phyloP scores from a whole-genome alignment of 2,888 invertebrate species.

The Hermaeophaga mercurialis region DNA sequence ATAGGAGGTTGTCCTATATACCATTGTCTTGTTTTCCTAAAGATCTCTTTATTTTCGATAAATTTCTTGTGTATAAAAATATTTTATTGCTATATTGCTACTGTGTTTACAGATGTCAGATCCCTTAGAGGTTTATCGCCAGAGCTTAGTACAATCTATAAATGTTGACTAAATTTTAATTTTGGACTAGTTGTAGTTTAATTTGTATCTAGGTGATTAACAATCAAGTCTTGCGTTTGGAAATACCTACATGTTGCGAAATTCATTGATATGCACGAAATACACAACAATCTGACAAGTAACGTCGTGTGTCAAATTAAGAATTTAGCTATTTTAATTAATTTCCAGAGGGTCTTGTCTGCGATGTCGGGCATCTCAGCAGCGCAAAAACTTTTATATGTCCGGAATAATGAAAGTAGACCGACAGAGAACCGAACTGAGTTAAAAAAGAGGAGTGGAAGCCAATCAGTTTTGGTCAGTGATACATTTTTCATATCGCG shows the following conservation, averaged over 20 bases:
- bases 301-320: conserved; percentile 35
- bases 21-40: too few species aligned
- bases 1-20: too few species aligned
- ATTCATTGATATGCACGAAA: conserved; percentile 19
- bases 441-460: conserved; percentile 37
- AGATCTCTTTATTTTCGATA: too few species aligned
- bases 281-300: conserved; percentile 14
- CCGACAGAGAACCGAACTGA: conserved; percentile 41
- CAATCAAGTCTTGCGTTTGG: too few species aligned
- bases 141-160: too few species aligned
- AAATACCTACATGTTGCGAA: conserved; percentile 11
- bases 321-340: conserved; percentile 43
- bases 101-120: too few species aligned
- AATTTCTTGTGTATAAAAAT: too few species aligned
- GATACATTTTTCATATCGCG: conserved; percentile 57
- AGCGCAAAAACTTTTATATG: conserved; percentile 45
- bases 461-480: conserved; percentile 49
- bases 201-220: too few species aligned
- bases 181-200: too few species aligned
- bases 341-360: conserved; percentile 39
- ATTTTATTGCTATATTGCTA: too few species aligned
- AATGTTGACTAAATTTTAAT: too few species aligned
- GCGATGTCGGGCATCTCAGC: conserved; percentile 40
- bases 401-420: conserved; percentile 45
- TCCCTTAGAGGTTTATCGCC: too few species aligned